Evolutionary conservation across 2,113 vertebrate species (phyloP).

Genomic region (Callaeas wilsoni): DNA sequence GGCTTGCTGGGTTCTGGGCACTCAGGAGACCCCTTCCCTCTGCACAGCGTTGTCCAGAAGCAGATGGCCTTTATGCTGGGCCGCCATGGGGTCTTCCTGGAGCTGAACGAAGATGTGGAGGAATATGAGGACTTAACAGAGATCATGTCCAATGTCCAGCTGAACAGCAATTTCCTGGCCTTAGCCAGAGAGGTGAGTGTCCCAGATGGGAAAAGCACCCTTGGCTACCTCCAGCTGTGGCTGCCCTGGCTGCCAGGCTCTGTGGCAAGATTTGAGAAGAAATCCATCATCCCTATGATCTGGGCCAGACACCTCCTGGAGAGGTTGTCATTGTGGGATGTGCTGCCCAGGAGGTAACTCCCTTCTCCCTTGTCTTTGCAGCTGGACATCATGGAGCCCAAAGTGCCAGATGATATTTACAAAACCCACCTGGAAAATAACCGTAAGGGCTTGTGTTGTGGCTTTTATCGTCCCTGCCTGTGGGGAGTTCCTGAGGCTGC

Average conservation of each 20-base stretch:
- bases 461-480: fast-evolving
- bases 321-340: background rate
- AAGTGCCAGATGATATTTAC: constrained; percentile 98
- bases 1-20: background rate
- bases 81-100: constrained; percentile 94
- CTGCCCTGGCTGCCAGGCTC: background rate
- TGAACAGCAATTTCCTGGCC: constrained; percentile 97
- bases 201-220: background rate
- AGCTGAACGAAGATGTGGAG: constrained; percentile 95
- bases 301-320: background rate
- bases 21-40: background rate
- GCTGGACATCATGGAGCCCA: constrained; percentile 99
- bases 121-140: constrained; percentile 97
- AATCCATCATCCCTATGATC: background rate
- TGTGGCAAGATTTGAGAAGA: background rate
- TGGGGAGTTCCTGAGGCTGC: background rate
- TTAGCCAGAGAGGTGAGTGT: constrained; percentile 91
- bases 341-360: background rate
- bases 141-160: constrained; percentile 99
- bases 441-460: constrained; percentile 71
- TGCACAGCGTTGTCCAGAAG: constrained; percentile 90
- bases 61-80: constrained; percentile 99
- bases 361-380: constrained; percentile 48
- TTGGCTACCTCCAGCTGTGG: background rate
- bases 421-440: constrained; percentile 99